These are phyloP conservation scores for Prietella phreatophila DNA, from an alignment of 2,113 vertebrate species.

Conservation along the genomic window DNA sequence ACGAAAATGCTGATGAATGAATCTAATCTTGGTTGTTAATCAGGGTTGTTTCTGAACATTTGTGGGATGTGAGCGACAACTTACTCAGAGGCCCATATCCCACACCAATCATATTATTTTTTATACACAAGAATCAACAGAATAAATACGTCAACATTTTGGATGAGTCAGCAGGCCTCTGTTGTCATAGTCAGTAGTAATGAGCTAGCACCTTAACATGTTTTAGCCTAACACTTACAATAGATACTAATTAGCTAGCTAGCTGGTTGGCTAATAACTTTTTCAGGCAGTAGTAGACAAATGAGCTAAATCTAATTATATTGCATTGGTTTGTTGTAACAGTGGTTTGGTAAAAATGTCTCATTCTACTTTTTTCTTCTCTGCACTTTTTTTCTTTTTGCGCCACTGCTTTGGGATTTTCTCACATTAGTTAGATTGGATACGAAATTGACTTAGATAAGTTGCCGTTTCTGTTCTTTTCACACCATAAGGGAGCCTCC, in stretches of 20 bases:
- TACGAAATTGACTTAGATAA: neutral
- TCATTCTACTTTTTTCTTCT: neutral
- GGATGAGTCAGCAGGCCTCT: neutral
- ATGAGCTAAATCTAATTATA: neutral
- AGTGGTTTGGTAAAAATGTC: neutral
- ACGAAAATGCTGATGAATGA: neutral
- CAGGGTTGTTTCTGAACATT: neutral
- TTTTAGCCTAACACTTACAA: neutral
- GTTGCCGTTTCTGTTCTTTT: neutral
- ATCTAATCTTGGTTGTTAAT: neutral
- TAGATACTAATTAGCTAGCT: neutral
- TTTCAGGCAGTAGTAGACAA: neutral
- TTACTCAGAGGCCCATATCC: neutral
- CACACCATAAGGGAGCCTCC: neutral
- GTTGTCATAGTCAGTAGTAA: neutral
- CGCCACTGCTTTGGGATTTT: neutral
- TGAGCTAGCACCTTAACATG: neutral
- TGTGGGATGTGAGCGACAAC: neutral
- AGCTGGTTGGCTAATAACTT: neutral
- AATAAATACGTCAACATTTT: neutral
- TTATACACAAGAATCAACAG: neutral
- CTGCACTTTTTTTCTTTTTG: neutral
- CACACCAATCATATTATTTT: neutral
- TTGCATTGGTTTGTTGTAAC: neutral
- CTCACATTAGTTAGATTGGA: neutral